Base-by-base conservation (phyloP, 2,797 vertebrate species). In the Serranus cabrilla region DNA sequence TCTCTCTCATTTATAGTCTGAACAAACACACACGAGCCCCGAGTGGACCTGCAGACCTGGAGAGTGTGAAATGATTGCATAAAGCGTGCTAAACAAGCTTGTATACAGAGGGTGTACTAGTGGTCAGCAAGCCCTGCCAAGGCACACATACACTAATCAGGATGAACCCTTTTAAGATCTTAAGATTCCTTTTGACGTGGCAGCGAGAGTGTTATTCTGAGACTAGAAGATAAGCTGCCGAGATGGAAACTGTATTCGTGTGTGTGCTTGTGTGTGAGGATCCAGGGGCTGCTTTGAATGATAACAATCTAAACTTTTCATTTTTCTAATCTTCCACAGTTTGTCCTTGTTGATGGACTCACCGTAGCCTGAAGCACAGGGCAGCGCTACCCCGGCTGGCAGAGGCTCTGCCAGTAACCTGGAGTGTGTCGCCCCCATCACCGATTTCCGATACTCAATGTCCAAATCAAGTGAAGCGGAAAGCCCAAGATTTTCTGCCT, bases 361-460 rank as follows among this genome's bases (percentile, higher is more conserved):
- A 47, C 13, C 7, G 17, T 45, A 49, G 46, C 81, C 65, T 81
- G 59, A 76, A 71, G 71, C 58, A 40, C 68, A 59, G 56, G 71
- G 18, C 51, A 18, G 42, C 2, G 31, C n/a, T 69, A 9, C 51
- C 57, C 49, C 45, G 57, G 69, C 75, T 34, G 37, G 18, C 40
- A 1, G 34, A 34, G 25, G 49, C 62, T 74, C 42, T 25, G 46
- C 61, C 14, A 20, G 46, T 4, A 61, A 57, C 5, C 34, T 50
- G 21, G n/a, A 59, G 62, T 76, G 62, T 65, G 45, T 72, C 31
- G 18, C 58, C 59, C 66, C 13, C 59, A 18, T 81, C 59, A 83
- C 43, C 2, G 73, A 82, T 87, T 82, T 86, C 81, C 82, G 46
- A 79, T 79, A 43, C 16, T 45, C 63, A 37, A 63, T 66, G 55